Base-by-base conservation (phyloP, 2,888 invertebrate species). In the Platycheirus rosarum region DNA sequence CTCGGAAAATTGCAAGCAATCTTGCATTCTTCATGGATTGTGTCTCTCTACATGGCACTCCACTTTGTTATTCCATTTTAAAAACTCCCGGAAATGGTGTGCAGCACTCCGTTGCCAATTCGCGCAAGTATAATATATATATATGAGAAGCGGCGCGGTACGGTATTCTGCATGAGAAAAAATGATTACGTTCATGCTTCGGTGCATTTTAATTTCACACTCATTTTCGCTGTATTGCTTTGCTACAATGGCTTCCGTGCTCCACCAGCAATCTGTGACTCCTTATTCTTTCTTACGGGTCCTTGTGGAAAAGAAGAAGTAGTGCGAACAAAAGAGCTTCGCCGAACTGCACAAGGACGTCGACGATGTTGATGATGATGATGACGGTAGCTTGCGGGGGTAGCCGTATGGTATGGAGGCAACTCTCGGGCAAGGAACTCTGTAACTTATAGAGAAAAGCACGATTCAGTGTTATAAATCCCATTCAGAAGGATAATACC, bases 131-230 rank as follows among this genome's bases (percentile, higher is more conserved):
- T n/a, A 37, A 57, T 69, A 66, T 35, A n/a, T 26, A 48, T n/a
- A n/a, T n/a, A n/a, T n/a, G 3, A 11, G 13, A 32, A 29, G 18
- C n/a, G n/a, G n/a, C n/a, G n/a, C n/a, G n/a, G n/a, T 13, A 37
- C 40, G n/a, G 42, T 8, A 44, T 40, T 49, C 62, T 13, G 35
- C 57, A 62, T 55, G 60, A 66, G 62, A 42, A 62, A 66, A 62
- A 66, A 66, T 71, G 53, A 60, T 62, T 35, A 62, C 35, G 66
- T 82, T 73, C 77, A 77, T 73, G 77, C 71, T 63, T 73, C 63
- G 77, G 26, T 77, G 77, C 77, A 82, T 77, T 82, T 82, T 77
- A 82, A 77, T 82, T 82, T 82, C 73, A 82, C 82, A 73, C 82
- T 62, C 55, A 51, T 66, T 71, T 76, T 76, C 80, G 60, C 65